Conservation (phyloP, 2,888 invertebrate genomes). For the Meloe dianella region DNA sequence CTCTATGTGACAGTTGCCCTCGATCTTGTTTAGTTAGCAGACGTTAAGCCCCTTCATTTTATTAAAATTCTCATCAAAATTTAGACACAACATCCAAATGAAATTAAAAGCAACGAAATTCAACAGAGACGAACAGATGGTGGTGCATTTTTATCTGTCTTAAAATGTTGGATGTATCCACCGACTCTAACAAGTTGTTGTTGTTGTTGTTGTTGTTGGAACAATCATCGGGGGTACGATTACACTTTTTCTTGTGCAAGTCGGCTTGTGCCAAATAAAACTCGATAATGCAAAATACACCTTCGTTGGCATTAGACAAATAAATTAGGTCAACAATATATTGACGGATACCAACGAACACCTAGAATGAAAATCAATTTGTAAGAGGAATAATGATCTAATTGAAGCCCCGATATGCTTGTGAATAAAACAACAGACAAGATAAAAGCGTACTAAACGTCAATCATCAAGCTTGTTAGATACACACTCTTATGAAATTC, state of each 20-base stretch:
- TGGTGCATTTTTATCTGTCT: background rate
- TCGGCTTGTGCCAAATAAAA: too few relatives aligned
- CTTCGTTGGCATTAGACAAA: too few relatives aligned
- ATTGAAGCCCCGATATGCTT: background rate
- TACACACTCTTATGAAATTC: background rate
- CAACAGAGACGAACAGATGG: background rate
- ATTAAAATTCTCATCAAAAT: background rate
- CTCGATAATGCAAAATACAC: too few relatives aligned
- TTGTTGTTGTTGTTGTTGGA: background rate
- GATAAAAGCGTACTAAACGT: background rate
- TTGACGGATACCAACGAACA: background rate
- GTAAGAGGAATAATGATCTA: background rate
- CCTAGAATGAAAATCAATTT: background rate
- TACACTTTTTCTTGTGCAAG: too few relatives aligned
- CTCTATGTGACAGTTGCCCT: slow-evolving; percentile 15
- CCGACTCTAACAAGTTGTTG: slow-evolving; percentile 6
- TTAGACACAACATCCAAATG: background rate
- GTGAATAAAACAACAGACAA: background rate
- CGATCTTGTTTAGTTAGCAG: background rate
- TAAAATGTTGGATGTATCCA: background rate
- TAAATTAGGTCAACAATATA: background rate
- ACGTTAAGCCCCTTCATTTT: background rate
- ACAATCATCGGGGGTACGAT: too few relatives aligned
- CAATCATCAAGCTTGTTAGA: background rate
- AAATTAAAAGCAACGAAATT: background rate